Evolutionary conservation across 2,113 vertebrate genomes (phyloP).

Genomic region (Raja brachyura): DNA sequence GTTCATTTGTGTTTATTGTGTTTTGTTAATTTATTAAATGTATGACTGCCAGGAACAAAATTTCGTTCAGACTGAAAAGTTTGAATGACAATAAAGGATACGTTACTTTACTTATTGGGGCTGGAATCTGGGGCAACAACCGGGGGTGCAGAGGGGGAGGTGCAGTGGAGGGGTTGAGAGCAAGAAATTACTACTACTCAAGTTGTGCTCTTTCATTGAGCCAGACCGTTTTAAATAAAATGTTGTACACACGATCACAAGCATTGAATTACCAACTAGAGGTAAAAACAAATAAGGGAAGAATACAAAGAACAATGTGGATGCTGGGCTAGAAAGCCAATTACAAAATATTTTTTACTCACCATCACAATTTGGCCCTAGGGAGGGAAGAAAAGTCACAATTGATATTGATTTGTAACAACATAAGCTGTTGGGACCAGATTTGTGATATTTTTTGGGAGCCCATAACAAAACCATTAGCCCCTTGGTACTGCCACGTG

Average conservation of each 20-base stretch:
- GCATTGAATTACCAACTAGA: no score
- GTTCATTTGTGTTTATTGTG: no score
- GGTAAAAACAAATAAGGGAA: neutral
- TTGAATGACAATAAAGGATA: no score
- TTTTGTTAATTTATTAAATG: no score
- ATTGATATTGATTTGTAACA: slow-evolving; percentile 1
- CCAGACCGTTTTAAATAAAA: neutral
- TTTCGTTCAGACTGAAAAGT: no score
- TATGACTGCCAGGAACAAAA: no score
- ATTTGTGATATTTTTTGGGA: neutral
- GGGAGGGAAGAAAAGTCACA: slow-evolving; percentile 25
- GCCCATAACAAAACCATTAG: neutral
- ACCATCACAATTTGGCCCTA: slow-evolving; percentile 16
- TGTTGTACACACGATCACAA: neutral
- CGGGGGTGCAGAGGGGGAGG: no score
- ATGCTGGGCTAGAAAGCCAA: neutral
- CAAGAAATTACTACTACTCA: no score
- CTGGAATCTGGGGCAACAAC: no score
- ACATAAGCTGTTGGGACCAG: neutral
- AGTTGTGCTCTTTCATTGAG: neutral
- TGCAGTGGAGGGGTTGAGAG: no score
- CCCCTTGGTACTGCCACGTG: no score
- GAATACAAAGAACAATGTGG: neutral
- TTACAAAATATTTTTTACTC: neutral
- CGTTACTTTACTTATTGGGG: no score